Evolutionary conservation across 1,140 invertebrate genomes (phyloP).

Genomic region (Leptopilina clavipes): DNA sequence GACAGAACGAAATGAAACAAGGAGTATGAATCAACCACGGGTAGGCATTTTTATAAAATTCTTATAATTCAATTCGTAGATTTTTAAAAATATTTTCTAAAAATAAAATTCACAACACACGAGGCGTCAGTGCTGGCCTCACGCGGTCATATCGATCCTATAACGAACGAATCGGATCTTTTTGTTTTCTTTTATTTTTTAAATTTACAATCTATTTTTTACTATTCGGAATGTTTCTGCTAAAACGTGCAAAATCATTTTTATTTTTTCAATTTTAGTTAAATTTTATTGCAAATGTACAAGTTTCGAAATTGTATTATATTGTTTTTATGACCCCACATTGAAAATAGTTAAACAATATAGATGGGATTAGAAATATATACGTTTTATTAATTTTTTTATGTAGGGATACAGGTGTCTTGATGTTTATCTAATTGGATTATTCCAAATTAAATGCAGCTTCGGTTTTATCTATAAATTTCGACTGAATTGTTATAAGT

Average conservation of each 20-base stretch:
- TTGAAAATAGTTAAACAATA: no score
- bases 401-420: no score
- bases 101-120: not conserved
- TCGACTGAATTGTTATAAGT: not conserved
- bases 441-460: no score
- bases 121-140: slow-evolving; percentile 40
- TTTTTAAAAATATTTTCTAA: not conserved
- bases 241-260: not conserved
- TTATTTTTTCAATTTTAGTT: not conserved
- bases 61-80: not conserved
- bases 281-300: not conserved
- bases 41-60: slow-evolving; percentile 10
- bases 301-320: no score
- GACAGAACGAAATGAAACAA: not conserved
- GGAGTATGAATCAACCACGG: slow-evolving; percentile 3
- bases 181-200: not conserved
- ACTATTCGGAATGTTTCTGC: not conserved
- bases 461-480: not conserved
- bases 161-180: slow-evolving; percentile 14
- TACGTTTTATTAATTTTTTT: no score
- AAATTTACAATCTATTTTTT: not conserved
- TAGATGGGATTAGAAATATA: no score
- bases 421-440: no score
- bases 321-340: no score
- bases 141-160: slow-evolving; percentile 40